Conservation (phyloP, 23 tunicate genomes). For the Styela clava region DNA sequence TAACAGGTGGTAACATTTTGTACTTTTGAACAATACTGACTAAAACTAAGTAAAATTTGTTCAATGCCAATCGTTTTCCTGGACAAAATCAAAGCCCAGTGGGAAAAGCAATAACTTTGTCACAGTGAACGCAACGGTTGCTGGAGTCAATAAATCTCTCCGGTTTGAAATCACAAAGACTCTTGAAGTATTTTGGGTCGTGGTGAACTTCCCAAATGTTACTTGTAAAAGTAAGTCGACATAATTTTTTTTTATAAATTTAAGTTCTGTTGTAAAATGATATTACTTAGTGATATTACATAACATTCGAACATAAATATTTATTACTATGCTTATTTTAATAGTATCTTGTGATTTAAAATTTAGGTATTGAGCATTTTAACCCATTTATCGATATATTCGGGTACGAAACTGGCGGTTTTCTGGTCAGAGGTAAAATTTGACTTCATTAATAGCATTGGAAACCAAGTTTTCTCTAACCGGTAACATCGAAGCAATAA, state of each 20-base stretch:
- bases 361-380: no score
- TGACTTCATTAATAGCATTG: no score
- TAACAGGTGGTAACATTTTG: background rate
- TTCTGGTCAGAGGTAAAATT: no score
- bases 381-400: no score
- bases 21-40: background rate
- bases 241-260: no score
- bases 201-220: constrained; percentile 11
- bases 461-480: no score
- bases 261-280: no score
- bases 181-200: background rate
- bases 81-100: background rate
- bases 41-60: background rate
- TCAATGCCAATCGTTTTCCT: background rate
- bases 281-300: no score
- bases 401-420: no score
- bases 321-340: no score
- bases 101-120: background rate
- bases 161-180: background rate
- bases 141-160: background rate
- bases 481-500: no score
- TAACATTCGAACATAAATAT: background rate
- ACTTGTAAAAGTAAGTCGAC: background rate
- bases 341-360: no score
- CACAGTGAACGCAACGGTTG: background rate